A percentile compares a stretch with the other conserved stretches of the same genome.
These are phyloP conservation scores for Tenrec ecaudatus DNA, from an alignment of 2,113 vertebrate species.

Conservation along the genomic window DNA sequence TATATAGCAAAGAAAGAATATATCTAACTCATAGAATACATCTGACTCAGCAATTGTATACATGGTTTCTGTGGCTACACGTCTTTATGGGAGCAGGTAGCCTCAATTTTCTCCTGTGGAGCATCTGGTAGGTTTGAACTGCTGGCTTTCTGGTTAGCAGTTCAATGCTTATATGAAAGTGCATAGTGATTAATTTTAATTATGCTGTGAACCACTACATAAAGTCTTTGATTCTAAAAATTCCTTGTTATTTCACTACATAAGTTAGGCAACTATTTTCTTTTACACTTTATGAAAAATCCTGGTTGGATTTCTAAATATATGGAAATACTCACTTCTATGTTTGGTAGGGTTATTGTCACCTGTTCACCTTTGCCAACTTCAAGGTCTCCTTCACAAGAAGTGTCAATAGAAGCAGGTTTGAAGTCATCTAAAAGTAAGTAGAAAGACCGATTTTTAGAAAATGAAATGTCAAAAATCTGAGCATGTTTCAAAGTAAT, in stretches of 20 bases:
- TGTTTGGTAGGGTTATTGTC: slow-evolving; percentile 97
- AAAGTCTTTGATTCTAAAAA: slow-evolving; percentile 41
- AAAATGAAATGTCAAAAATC: slow-evolving; percentile 44
- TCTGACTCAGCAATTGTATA: not conserved
- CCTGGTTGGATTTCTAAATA: slow-evolving; percentile 18
- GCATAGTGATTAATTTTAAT: not conserved
- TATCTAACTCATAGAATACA: too few species aligned
- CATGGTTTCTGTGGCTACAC: too few species aligned
- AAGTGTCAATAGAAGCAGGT: slow-evolving; percentile 97
- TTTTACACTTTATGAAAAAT: slow-evolving; percentile 37
- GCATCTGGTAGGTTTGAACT: too few species aligned
- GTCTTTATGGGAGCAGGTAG: too few species aligned
- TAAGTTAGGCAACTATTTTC: slow-evolving; percentile 27
- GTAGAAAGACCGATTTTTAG: slow-evolving; percentile 45
- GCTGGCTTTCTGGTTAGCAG: too few species aligned
- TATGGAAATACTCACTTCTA: slow-evolving; percentile 91
- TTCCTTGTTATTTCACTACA: slow-evolving; percentile 15
- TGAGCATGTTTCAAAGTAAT: not conserved
- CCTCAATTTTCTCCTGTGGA: too few species aligned
- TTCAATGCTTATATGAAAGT: too few species aligned
- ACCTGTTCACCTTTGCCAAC: slow-evolving; percentile 99
- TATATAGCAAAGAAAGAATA: not conserved
- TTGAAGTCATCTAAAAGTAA: slow-evolving; percentile 96
- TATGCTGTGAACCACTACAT: not conserved
- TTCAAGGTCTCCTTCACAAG: slow-evolving; percentile 97